These are phyloP conservation scores for Dryocosmus kuriphilus DNA, from an alignment of 2,888 invertebrate species.

Conservation along the genomic window DNA sequence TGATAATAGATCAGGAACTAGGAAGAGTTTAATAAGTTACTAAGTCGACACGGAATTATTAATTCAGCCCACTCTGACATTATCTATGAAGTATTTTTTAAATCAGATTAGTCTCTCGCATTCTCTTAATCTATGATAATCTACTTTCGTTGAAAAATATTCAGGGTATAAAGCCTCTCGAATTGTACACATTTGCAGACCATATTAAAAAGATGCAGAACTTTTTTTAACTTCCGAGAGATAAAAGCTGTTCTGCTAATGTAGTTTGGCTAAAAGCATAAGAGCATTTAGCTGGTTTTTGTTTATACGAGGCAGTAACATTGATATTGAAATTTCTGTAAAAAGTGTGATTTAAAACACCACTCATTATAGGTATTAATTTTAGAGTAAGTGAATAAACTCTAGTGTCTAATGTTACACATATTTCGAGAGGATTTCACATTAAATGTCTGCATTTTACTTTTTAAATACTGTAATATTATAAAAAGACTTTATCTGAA, in stretches of 20 bases:
- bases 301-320: neutral
- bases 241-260: neutral
- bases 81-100: too few relatives aligned
- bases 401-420: neutral
- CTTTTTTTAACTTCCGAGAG: neutral
- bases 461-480: too few relatives aligned
- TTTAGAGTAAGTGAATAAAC: neutral
- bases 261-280: neutral
- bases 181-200: neutral
- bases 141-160: neutral
- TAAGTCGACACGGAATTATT: too few relatives aligned
- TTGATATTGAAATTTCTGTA: neutral
- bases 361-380: neutral
- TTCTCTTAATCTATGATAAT: neutral
- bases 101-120: neutral
- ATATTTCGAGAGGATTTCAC: neutral
- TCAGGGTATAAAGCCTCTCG: neutral
- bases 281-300: conserved; percentile 1
- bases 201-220: neutral
- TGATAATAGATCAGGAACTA: too few relatives aligned
- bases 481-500: too few relatives aligned
- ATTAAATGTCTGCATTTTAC: neutral
- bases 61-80: too few relatives aligned
- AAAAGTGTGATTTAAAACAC: neutral
- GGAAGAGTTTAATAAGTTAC: too few relatives aligned